Evolutionary conservation across 2,888 invertebrate genomes (phyloP), one percentile per base, ranked within the genome.

Genomic region (Coremacera marginata): DNA sequence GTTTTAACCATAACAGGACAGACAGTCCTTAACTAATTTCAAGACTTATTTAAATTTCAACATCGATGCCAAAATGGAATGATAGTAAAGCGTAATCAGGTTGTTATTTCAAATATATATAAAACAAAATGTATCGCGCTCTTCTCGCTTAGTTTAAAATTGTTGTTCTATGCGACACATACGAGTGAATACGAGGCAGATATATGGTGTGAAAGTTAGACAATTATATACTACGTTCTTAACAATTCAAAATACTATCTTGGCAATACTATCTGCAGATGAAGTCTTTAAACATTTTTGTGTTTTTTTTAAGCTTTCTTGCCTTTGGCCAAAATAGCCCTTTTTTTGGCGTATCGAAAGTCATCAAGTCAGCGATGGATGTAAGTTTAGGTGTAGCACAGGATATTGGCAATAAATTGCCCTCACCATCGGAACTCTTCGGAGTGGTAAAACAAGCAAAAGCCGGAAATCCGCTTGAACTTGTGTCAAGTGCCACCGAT

Each of bases 391-490:
- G 84, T 22, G 77, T 88, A 0, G 82, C 81, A 8, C 83, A 83
- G 22, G 80, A 81, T 52, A 79, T 80, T 19, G 79, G 77, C 3
- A 83, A 82, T 60, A 34, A 82, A 16, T 57, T 87, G 79, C 87
- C 87, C 19, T 82, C 86, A 0, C 86, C 87, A 1, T 76, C 83
- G 37, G 83, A 81, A 3, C 73, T 89, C 3, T 84, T 88, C 34
- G 86, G 88, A n/a, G 74, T 82, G 1, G 83, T 87, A 63, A 89
- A 89, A 72, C 85, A 89, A 65, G n/a, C 87, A 0, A 55, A 89
- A n/a, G 88, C 84, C 49, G 89, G 89, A 5, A 86, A 88, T 81
- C 89, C 89, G 14, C 86, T 89, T 51, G 88, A 88, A 63, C 82
- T 86, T 78, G 85, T 84, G 2, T 86, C 87, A 5, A 77, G 78